Evolutionary conservation across 2,797 vertebrate genomes (phyloP).

Genomic region (Holocentrus rufus): DNA sequence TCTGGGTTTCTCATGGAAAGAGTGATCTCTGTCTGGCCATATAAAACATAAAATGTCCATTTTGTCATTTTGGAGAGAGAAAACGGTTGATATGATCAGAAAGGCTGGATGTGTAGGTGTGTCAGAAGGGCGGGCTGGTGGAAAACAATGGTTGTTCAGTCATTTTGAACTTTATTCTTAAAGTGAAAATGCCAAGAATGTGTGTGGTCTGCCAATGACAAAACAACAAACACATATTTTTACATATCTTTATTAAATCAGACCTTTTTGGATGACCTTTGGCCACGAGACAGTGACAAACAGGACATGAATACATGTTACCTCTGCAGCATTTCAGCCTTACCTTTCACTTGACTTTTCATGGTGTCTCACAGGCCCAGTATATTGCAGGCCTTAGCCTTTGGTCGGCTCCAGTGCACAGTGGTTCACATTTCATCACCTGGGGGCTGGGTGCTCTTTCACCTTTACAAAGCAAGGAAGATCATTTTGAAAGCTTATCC

Average conservation of each 20-base stretch:
- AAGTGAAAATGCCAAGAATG: slow-evolving; percentile 56
- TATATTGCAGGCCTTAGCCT: not conserved
- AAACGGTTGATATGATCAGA: not conserved
- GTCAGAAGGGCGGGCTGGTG: slow-evolving; percentile 7
- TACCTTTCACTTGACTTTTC: no score
- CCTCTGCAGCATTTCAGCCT: not conserved
- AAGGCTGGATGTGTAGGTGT: slow-evolving; percentile 19
- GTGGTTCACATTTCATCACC: slow-evolving; percentile 54
- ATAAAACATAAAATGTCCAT: not conserved
- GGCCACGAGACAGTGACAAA: not conserved
- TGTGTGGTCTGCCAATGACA: not conserved
- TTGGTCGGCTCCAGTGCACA: not conserved
- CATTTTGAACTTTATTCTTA: slow-evolving; percentile 41
- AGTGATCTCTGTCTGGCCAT: not conserved
- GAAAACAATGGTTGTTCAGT: slow-evolving; percentile 58
- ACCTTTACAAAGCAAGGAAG: slow-evolving; percentile 36
- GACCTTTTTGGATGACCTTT: slow-evolving; percentile 6
- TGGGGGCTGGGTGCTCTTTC: slow-evolving; percentile 27
- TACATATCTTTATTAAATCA: not conserved
- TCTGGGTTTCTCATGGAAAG: slow-evolving; percentile 20
- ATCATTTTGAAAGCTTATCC: slow-evolving; percentile 41
- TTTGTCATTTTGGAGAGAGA: not conserved
- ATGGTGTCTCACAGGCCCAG: not conserved
- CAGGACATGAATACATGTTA: not conserved
- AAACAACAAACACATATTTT: slow-evolving; percentile 19